phyloP scores from a whole-genome alignment of 2,888 invertebrate genomes.

The Tiphia femorata region DNA sequence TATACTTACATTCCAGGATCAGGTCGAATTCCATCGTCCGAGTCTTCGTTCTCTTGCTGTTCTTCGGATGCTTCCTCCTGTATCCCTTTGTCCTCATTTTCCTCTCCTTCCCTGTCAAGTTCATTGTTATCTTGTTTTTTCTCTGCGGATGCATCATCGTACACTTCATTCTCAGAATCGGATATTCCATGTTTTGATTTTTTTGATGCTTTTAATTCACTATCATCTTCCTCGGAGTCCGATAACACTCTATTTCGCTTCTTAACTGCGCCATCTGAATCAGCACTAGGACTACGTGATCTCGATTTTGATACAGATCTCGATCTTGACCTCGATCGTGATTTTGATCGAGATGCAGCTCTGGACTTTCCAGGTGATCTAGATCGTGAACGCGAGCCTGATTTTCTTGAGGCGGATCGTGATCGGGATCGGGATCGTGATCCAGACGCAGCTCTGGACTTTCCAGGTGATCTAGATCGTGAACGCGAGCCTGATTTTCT shows the following conservation, averaged over 20 bases:
- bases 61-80: slow-evolving; percentile 68
- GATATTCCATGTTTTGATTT: slow-evolving; percentile 58
- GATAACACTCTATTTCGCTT: slow-evolving; percentile 69
- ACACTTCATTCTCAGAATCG: slow-evolving; percentile 58
- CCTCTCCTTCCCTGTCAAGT: slow-evolving; percentile 41
- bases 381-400: slow-evolving; percentile 49
- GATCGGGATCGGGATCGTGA: slow-evolving; percentile 55
- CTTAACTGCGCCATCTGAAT: slow-evolving; percentile 47
- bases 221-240: slow-evolving; percentile 73
- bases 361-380: slow-evolving; percentile 49
- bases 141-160: slow-evolving; percentile 49
- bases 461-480: slow-evolving; percentile 43
- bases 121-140: slow-evolving; percentile 54
- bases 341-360: slow-evolving; percentile 43
- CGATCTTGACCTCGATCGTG: slow-evolving; percentile 45
- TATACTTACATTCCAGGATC: slow-evolving; percentile 46
- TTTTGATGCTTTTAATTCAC: slow-evolving; percentile 57
- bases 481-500: slow-evolving; percentile 49
- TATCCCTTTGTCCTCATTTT: slow-evolving; percentile 69
- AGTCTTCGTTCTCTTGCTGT: slow-evolving; percentile 71
- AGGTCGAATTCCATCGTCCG: slow-evolving; percentile 72
- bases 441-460: slow-evolving; percentile 38
- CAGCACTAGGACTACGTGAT: slow-evolving; percentile 54
- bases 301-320: slow-evolving; percentile 44
- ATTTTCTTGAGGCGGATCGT: slow-evolving; percentile 36